Conservation (phyloP, 2,113 vertebrate genomes). For the Laterallus jamaicensis region DNA sequence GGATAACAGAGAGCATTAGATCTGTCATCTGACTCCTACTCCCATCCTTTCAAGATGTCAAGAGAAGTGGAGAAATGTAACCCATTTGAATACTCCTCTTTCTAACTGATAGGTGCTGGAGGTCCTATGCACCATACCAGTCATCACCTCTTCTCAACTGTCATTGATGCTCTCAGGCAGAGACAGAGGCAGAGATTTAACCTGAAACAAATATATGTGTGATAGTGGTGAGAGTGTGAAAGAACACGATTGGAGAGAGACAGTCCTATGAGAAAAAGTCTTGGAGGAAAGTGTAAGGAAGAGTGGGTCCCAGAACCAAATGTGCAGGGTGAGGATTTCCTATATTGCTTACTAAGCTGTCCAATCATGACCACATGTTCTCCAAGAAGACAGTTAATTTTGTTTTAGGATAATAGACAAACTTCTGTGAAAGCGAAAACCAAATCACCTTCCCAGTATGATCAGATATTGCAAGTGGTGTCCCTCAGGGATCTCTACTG, state of each 20-base stretch:
- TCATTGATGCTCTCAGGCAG: background rate
- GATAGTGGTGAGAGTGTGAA: background rate
- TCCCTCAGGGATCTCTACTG: too few relatives aligned
- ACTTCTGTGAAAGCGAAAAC: background rate
- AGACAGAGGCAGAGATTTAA: background rate
- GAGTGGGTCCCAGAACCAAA: background rate
- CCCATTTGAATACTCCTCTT: background rate
- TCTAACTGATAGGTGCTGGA: background rate
- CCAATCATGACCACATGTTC: background rate
- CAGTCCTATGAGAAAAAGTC: background rate
- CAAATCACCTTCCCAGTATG: background rate
- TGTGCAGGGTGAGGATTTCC: background rate
- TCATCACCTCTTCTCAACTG: background rate
- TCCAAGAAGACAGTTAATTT: background rate
- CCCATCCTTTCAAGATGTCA: background rate
- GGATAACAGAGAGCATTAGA: background rate
- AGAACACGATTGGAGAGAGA: background rate
- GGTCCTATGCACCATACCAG: background rate
- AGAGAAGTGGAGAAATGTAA: background rate
- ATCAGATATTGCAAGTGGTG: background rate
- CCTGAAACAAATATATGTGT: background rate
- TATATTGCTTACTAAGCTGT: background rate
- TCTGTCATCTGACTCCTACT: background rate
- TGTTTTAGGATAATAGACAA: background rate
- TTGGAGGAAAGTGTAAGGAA: background rate